phyloP scores from a whole-genome alignment of 2,113 vertebrate species.

The Cervus canadensis region DNA sequence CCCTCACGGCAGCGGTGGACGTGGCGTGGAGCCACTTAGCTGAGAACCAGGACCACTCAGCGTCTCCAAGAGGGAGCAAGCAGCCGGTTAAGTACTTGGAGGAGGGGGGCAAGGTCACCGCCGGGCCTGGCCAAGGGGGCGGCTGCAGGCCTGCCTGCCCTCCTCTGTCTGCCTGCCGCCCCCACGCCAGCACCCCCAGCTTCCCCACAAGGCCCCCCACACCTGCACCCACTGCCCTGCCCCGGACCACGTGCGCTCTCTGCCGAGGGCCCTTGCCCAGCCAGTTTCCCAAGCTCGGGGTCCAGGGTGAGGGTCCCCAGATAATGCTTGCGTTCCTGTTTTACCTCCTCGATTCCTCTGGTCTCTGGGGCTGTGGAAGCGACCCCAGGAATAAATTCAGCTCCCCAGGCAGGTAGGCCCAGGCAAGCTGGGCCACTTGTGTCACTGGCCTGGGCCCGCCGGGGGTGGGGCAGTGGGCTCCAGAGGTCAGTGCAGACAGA shows the following conservation, averaged over 20 bases:
- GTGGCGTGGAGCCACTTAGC: neutral
- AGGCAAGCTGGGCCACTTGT: neutral
- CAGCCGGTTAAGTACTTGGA: neutral
- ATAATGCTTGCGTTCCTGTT: neutral
- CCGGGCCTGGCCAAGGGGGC: neutral
- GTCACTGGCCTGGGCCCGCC: neutral
- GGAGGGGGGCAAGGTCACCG: neutral
- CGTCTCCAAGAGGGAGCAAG: neutral
- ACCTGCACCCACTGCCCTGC: neutral
- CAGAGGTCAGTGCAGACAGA: neutral
- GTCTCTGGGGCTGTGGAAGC: neutral
- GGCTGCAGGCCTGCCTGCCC: neutral
- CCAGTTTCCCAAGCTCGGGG: neutral
- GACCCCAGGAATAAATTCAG: neutral
- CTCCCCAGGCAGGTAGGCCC: too few species aligned
- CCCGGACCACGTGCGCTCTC: fast-evolving
- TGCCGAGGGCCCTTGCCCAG: fast-evolving
- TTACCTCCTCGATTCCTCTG: neutral
- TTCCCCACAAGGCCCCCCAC: neutral
- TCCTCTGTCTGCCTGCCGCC: neutral
- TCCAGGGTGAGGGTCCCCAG: neutral
- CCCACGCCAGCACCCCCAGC: neutral
- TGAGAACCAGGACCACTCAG: neutral
- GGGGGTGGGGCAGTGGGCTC: neutral
- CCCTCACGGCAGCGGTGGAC: neutral